Evolutionary conservation across 2,113 vertebrate genomes (phyloP).

Genomic region (Osmerus eperlanus): DNA sequence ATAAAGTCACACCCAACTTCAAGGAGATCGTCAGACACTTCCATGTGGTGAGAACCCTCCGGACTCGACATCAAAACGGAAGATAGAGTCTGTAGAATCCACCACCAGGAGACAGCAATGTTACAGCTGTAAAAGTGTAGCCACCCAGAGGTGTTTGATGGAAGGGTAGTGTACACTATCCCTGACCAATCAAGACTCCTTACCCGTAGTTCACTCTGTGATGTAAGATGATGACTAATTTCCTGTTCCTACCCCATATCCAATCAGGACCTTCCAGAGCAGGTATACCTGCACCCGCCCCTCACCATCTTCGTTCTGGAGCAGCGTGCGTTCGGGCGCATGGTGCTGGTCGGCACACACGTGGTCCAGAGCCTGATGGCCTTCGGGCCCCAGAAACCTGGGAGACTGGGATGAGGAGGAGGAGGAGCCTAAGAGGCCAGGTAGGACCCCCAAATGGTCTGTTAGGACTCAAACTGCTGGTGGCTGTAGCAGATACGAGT

Average conservation of each 20-base stretch:
- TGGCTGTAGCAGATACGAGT: too few relatives aligned
- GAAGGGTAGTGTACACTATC: too few relatives aligned
- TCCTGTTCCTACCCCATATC: slow-evolving; percentile 15
- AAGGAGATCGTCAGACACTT: slow-evolving; percentile 81
- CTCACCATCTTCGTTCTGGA: slow-evolving; percentile 90
- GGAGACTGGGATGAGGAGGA: slow-evolving; percentile 70
- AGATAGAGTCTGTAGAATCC: too few relatives aligned
- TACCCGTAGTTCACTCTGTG: not conserved
- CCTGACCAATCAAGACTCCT: too few relatives aligned
- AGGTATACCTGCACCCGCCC: slow-evolving; percentile 88
- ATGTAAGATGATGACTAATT: not conserved
- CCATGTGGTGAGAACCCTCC: slow-evolving; percentile 77
- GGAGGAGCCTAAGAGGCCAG: slow-evolving; percentile 59
- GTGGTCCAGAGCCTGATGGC: slow-evolving; percentile 82
- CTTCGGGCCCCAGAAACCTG: slow-evolving; percentile 72
- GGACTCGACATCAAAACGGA: not conserved
- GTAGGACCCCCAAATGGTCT: slow-evolving; percentile 44
- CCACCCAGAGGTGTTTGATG: too few relatives aligned
- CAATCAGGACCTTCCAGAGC: slow-evolving; percentile 85
- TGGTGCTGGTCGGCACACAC: slow-evolving; percentile 83
- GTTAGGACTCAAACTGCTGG: slow-evolving; percentile 33
- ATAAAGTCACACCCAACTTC: slow-evolving; percentile 84
- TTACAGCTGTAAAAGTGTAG: too few relatives aligned
- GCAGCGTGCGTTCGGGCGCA: slow-evolving; percentile 80
- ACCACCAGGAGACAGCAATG: too few relatives aligned